Percentiles rank a stretch among this genome's conserved stretches.
phyloP scores from a whole-genome alignment of 64 coral and sea anemone species.

The Dendrophyllia cribrosa region DNA sequence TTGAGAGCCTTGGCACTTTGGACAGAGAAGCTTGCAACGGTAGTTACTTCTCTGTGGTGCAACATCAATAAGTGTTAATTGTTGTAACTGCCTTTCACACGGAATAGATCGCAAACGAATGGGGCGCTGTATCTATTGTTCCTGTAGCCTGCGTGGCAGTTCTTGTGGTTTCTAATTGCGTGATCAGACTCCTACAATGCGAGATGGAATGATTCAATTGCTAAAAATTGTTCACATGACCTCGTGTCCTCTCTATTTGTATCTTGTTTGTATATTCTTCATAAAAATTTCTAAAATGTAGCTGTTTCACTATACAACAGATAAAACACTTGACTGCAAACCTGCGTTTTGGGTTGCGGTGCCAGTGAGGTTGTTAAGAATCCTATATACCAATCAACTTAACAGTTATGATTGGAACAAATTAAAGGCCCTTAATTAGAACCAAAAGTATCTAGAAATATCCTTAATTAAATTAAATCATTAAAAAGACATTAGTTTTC shows the following conservation, averaged over 20 bases:
- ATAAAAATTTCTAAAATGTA: neutral
- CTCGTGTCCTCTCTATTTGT: neutral
- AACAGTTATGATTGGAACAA: neutral
- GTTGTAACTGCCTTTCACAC: neutral
- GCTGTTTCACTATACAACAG: neutral
- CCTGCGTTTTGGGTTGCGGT: neutral
- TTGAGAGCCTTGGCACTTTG: neutral
- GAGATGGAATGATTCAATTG: neutral
- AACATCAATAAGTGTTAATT: neutral
- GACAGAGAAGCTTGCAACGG: neutral
- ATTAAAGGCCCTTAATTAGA: neutral
- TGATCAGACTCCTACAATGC: neutral
- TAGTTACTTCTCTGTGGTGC: neutral
- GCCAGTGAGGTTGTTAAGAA: neutral
- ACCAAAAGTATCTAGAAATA: neutral
- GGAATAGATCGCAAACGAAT: neutral
- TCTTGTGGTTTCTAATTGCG: neutral
- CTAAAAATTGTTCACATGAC: neutral
- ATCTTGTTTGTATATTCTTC: neutral
- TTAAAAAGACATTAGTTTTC: neutral
- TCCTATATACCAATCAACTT: neutral
- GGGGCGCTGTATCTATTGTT: neutral
- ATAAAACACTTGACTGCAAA: neutral
- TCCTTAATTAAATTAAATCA: slow-evolving; percentile 16
- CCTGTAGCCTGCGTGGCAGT: too few species aligned